Conservation (phyloP, 2,113 vertebrate species). For the Morone saxatilis region DNA sequence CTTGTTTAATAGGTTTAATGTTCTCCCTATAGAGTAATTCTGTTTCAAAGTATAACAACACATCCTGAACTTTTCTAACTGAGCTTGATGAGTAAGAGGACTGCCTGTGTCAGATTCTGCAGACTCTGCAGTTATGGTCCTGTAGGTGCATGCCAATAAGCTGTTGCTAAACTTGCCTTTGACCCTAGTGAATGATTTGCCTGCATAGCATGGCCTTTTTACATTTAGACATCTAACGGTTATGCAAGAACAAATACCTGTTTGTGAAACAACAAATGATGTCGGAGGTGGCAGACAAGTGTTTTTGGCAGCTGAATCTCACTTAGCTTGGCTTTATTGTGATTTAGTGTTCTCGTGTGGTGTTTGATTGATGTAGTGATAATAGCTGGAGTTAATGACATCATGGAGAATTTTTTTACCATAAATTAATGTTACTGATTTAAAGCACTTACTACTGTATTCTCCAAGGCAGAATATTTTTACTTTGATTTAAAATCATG, state of each 20-base stretch:
- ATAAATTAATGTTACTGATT: too few species aligned
- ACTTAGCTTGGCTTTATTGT: background rate
- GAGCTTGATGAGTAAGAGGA: background rate
- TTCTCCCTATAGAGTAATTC: too few species aligned
- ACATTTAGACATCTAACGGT: background rate
- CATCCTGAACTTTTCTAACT: background rate
- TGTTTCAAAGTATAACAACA: too few species aligned
- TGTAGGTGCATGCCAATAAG: background rate
- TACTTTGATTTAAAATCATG: too few species aligned
- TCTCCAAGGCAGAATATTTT: background rate
- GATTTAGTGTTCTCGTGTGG: background rate
- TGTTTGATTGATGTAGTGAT: background rate
- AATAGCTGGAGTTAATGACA: background rate
- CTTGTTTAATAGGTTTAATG: too few species aligned
- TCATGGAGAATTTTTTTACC: background rate
- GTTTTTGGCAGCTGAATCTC: background rate
- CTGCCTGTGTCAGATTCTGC: background rate
- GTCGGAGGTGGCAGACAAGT: background rate
- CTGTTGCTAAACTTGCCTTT: conserved; percentile 7
- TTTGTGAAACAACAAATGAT: background rate
- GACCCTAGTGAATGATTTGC: background rate
- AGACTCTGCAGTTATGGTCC: background rate
- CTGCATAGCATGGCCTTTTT: background rate
- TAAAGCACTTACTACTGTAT: too few species aligned
- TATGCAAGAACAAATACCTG: background rate